Evolutionary conservation across 1,140 invertebrate genomes (phyloP).

Genomic region (Zelostemma sp.): DNA sequence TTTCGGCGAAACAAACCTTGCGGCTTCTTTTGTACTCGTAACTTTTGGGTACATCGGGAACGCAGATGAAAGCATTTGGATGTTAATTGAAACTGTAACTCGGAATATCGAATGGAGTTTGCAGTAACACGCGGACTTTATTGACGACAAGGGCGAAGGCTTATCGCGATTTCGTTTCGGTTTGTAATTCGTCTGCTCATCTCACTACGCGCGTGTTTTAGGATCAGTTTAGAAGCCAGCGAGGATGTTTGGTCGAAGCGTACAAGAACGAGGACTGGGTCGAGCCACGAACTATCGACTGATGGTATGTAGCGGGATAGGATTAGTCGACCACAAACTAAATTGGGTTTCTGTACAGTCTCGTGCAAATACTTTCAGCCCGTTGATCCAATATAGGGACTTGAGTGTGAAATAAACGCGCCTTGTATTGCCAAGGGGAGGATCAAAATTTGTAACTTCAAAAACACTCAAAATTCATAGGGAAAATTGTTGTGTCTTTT

Average conservation of each 20-base stretch:
- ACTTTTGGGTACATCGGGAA: not conserved
- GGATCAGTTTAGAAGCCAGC: conserved; percentile 5
- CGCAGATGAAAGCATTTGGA: not conserved
- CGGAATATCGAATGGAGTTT: not conserved
- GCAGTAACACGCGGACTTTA: not conserved
- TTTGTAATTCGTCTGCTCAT: conserved; percentile 11
- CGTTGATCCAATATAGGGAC: conserved; percentile 50
- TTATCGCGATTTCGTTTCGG: conserved; percentile 1
- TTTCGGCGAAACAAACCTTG: not conserved
- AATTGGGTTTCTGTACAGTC: conserved; percentile 68
- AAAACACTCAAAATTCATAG: too few relatives aligned
- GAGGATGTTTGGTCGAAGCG: conserved; percentile 18
- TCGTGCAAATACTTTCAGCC: conserved; percentile 61
- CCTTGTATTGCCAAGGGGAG: not conserved
- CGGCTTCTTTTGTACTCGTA: too few relatives aligned
- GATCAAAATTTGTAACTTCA: too few relatives aligned
- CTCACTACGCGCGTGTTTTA: not conserved
- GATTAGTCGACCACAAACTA: conserved; percentile 69
- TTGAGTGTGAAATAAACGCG: conserved; percentile 8
- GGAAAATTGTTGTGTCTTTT: too few relatives aligned
- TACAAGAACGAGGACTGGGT: conserved; percentile 43
- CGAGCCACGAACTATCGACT: conserved; percentile 65
- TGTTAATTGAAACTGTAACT: not conserved
- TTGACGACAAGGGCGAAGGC: not conserved
- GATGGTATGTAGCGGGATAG: conserved; percentile 66